Conservation (phyloP, 1,140 invertebrate genomes). For the Trichonephila clavata region DNA sequence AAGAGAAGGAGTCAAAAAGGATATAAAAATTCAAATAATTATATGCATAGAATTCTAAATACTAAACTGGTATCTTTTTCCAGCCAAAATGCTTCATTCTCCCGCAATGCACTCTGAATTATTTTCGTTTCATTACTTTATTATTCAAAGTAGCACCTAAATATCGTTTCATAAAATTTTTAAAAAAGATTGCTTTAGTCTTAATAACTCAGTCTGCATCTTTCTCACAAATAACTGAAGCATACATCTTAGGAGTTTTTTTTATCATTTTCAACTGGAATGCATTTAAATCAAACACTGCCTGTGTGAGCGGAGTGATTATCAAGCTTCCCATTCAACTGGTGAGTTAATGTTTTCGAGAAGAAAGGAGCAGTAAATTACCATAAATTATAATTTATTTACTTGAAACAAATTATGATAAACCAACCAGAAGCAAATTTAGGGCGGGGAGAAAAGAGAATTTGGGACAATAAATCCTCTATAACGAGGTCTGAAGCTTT, state of each 20-base stretch:
- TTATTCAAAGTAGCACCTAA: not conserved
- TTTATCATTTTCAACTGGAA: constrained; percentile 1
- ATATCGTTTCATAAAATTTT: not conserved
- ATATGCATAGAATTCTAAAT: too few relatives aligned
- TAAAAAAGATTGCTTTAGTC: constrained; percentile 16
- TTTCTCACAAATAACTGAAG: not conserved
- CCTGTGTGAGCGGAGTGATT: constrained; percentile 9
- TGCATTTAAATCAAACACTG: constrained; percentile 19
- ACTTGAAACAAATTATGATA: constrained; percentile 62
- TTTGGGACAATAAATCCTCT: constrained; percentile 60
- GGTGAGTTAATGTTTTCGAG: constrained; percentile 40
- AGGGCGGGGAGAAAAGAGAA: constrained; percentile 35
- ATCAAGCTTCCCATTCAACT: not conserved
- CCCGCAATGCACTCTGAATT: not conserved
- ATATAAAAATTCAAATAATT: too few relatives aligned
- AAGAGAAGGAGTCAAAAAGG: too few relatives aligned
- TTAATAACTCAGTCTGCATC: not conserved
- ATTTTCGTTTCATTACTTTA: not conserved
- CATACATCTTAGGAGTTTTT: not conserved
- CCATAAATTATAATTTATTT: constrained; percentile 61
- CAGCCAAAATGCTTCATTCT: not conserved
- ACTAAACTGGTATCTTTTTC: not conserved
- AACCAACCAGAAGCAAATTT: constrained; percentile 55
- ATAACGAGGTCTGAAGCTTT: constrained; percentile 44
- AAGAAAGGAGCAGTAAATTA: constrained; percentile 42